Base-by-base conservation (phyloP, 2,888 invertebrate species). In the Stratiomys singularior region DNA sequence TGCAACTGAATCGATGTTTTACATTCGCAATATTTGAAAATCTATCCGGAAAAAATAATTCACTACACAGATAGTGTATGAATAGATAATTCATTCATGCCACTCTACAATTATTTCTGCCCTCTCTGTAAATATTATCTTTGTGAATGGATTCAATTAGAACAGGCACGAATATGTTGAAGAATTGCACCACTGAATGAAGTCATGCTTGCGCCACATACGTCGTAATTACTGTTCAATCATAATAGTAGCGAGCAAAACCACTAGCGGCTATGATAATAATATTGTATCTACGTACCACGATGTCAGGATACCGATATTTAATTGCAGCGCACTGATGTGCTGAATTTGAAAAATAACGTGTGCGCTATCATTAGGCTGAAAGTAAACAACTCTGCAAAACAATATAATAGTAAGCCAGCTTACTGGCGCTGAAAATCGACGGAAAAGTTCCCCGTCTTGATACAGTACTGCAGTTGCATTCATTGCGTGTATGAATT, bases 351-450 rank as follows among this genome's bases (percentile, higher is more conserved):
- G 27, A 63, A 63, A 27, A 27, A 25, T 13, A 3, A 5, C 11
- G 13, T 7, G 27, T 63, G 11, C 25, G 27, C 25, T 63, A 27
- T 3, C 63, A 63, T 63, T 63, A 63, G 25, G 27, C 15, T 25
- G 27, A 63, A 25, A 11, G 63, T 63, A 63, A 63, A 63, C 28
- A 27, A 27, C n/a, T 63, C 27, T 63, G 63, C 63, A 25, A 27
- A 27, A 27, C 27, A 63, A 27, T 27, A 23, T 11, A 58, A 58
- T 58, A 23, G 37, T 37, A 37, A 3, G 37, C 37, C 9, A 37
- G 37, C 9, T 37, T 37, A 37, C 37, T 9, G 9, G 9, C 37
- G 37, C 37, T 37, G 37, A 9, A 37, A 37, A 37, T 37, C 37
- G 37, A 37, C 37, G 3, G 37, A 37, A 37, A 37, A 37, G 9